A percentile compares a stretch with the other conserved stretches of the same genome.
phyloP scores from a whole-genome alignment of 2,113 vertebrate species.

The Nicator chloris region DNA sequence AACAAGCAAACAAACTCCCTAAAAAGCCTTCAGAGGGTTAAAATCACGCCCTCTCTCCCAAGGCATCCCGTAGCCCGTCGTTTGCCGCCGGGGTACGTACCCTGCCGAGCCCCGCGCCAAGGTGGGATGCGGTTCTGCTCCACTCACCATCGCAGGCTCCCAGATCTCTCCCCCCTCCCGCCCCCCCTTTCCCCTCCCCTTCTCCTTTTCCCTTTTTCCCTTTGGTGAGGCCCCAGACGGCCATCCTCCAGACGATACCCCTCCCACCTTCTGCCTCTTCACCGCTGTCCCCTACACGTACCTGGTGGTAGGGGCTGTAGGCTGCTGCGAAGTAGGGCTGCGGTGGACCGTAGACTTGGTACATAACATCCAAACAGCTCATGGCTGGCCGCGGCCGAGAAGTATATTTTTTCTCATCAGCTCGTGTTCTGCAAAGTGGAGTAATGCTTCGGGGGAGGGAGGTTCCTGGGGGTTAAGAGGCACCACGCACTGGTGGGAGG shows the following conservation, averaged over 20 bases:
- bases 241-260: conserved; percentile 27
- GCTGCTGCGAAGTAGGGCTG: conserved; percentile 89
- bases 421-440: conserved; percentile 30
- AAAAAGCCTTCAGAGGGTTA: background rate
- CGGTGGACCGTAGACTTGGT: conserved; percentile 91
- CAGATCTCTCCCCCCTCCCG: background rate
- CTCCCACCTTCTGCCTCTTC: conserved; percentile 6
- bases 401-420: conserved; percentile 57
- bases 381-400: conserved; percentile 79
- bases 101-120: background rate
- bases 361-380: conserved; percentile 99
- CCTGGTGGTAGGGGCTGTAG: conserved; percentile 92
- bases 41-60: background rate
- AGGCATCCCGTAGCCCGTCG: background rate
- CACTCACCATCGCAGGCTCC: conserved; percentile 23
- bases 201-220: conserved; percentile 40
- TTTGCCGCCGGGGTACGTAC: background rate
- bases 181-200: conserved; percentile 3
- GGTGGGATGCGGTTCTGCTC: conserved; percentile 39
- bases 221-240: conserved; percentile 28
- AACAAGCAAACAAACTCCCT: background rate
- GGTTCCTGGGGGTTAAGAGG: conserved; percentile 12
- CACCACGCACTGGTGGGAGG: conserved; percentile 14
- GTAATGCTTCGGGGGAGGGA: conserved; percentile 64
- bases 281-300: conserved; percentile 50